A percentile compares a stretch with the other conserved stretches of the same genome.
These are phyloP conservation scores for Kryptolebias ocellatus DNA, from an alignment of 2,797 vertebrate species.

Conservation along the genomic window DNA sequence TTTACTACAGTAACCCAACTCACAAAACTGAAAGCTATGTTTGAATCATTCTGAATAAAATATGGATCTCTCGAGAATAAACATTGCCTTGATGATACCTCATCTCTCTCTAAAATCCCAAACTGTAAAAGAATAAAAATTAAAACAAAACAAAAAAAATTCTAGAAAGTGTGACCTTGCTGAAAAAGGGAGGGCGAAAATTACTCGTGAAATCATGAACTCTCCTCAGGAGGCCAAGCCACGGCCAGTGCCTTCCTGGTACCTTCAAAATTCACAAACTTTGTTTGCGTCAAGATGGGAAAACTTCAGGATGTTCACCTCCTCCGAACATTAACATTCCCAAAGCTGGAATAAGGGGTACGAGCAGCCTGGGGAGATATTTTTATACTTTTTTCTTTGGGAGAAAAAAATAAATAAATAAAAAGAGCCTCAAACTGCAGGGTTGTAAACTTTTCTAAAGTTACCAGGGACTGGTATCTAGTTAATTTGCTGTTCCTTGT, in stretches of 20 bases:
- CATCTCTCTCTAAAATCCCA: background rate
- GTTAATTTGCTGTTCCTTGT: no score
- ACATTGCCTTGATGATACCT: background rate
- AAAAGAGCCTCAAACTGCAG: no score
- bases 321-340: background rate
- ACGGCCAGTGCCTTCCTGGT: background rate
- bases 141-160: background rate
- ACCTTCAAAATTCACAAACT: background rate
- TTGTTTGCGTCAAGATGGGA: background rate
- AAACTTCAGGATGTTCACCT: background rate
- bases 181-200: background rate
- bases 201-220: background rate
- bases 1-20: background rate
- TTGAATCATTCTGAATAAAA: background rate
- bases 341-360: background rate
- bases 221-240: background rate
- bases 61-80: background rate
- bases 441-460: no score
- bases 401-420: no score
- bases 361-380: background rate
- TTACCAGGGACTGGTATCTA: no score
- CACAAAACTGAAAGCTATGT: background rate
- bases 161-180: background rate
- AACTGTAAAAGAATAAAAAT: background rate
- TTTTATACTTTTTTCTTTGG: no score